phyloP scores from a whole-genome alignment of 2,888 invertebrate genomes.

The Conops quadrifasciatus region DNA sequence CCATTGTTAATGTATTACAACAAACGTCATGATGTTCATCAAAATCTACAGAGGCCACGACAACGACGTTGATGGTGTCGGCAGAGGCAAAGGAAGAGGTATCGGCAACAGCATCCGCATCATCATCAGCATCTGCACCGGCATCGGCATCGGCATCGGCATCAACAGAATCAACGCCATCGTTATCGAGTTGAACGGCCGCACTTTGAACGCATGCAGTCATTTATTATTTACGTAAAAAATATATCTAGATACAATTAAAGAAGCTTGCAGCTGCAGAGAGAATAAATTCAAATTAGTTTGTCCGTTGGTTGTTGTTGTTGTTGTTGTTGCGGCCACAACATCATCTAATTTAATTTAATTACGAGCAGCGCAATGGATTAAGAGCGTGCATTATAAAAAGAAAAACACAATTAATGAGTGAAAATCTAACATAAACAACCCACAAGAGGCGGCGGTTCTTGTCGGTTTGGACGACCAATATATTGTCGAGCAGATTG shows the following conservation, averaged over 20 bases:
- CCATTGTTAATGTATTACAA: neutral
- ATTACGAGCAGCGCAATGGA: constrained; percentile 19
- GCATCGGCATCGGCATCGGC: neutral
- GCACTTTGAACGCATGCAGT: constrained; percentile 35
- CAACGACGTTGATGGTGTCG: no score
- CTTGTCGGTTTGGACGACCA: no score
- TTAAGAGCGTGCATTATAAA: neutral
- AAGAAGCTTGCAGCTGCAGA: constrained; percentile 38
- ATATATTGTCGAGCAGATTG: no score
- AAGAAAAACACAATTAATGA: neutral
- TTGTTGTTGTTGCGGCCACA: neutral
- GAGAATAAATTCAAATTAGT: neutral
- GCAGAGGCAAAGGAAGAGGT: no score
- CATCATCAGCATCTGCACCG: neutral
- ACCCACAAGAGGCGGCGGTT: no score
- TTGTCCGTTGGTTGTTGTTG: no score
- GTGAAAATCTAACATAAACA: constrained; percentile 1
- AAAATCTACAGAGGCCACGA: no score
- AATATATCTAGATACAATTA: constrained; percentile 59
- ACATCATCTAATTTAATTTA: constrained; percentile 24
- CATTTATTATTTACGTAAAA: constrained; percentile 49
- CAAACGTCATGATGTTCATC: no score
- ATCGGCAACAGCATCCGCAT: neutral
- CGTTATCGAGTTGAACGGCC: constrained; percentile 8
- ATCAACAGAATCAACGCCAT: neutral